Conservation (phyloP, 2,113 vertebrate species). For the Chlamydotis undulata region DNA sequence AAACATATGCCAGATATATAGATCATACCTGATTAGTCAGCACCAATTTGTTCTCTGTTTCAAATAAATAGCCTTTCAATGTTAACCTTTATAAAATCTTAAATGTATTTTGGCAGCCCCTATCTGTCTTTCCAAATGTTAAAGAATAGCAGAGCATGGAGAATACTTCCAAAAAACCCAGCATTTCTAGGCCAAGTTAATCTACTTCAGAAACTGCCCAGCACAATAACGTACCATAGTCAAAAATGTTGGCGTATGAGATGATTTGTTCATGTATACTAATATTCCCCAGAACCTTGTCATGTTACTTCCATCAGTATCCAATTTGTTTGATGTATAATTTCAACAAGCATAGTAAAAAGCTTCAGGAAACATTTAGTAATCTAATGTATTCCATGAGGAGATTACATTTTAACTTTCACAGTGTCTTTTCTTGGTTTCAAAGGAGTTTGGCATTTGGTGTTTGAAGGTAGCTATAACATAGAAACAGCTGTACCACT, state of each 20-base stretch:
- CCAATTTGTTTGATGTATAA: constrained; percentile 8
- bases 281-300: neutral
- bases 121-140: neutral
- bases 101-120: neutral
- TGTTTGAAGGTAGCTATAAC: constrained; percentile 68
- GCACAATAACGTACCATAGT: neutral
- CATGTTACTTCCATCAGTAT: neutral
- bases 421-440: constrained; percentile 33
- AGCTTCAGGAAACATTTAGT: constrained; percentile 41
- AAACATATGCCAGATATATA: neutral
- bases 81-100: neutral
- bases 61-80: neutral
- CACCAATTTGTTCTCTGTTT: neutral
- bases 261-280: constrained; percentile 3
- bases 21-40: neutral
- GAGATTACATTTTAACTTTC: constrained; percentile 60
- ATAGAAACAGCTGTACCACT: constrained; percentile 68
- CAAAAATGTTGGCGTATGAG: neutral
- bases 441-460: constrained; percentile 66
- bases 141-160: neutral
- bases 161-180: neutral
- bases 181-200: neutral
- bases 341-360: constrained; percentile 51
- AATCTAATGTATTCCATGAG: constrained; percentile 9
- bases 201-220: neutral